Conservation (phyloP, 2,113 vertebrate genomes). For the Heterotis niloticus region DNA sequence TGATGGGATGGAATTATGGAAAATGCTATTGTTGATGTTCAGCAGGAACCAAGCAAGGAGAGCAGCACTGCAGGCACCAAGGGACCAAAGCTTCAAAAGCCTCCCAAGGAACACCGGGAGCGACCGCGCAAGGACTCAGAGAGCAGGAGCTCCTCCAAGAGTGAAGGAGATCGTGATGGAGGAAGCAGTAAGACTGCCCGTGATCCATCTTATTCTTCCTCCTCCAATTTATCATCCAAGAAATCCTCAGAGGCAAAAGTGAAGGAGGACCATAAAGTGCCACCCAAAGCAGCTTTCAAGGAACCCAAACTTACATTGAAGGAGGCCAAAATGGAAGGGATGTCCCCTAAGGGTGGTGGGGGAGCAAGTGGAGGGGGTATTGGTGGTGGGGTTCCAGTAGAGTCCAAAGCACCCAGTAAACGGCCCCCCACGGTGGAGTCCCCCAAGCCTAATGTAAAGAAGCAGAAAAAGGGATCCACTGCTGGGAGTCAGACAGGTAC, state of each 20-base stretch:
- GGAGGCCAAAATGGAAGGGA: slow-evolving; percentile 88
- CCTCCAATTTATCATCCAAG: slow-evolving; percentile 68
- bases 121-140: slow-evolving; percentile 91
- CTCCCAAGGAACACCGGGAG: slow-evolving; percentile 91
- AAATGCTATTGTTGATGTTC: slow-evolving; percentile 38
- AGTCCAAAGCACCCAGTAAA: slow-evolving; percentile 85
- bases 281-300: slow-evolving; percentile 92
- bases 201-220: slow-evolving; percentile 60
- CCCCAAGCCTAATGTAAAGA: slow-evolving; percentile 88
- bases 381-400: slow-evolving; percentile 46
- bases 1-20: too few relatives aligned
- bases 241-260: slow-evolving; percentile 84
- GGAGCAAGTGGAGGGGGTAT: slow-evolving; percentile 59
- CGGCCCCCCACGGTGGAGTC: slow-evolving; percentile 83
- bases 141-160: slow-evolving; percentile 80
- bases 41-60: slow-evolving; percentile 72
- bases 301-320: slow-evolving; percentile 93
- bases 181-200: slow-evolving; percentile 61
- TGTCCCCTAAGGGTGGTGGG: slow-evolving; percentile 86
- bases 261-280: slow-evolving; percentile 84
- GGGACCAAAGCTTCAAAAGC: slow-evolving; percentile 85
- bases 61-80: slow-evolving; percentile 71
- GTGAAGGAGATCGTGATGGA: slow-evolving; percentile 73
- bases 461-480: slow-evolving; percentile 86
- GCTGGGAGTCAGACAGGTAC: slow-evolving; percentile 74